These are phyloP conservation scores for Myotis findleyi DNA, from an alignment of 2,797 vertebrate genomes.

Conservation along the genomic window DNA sequence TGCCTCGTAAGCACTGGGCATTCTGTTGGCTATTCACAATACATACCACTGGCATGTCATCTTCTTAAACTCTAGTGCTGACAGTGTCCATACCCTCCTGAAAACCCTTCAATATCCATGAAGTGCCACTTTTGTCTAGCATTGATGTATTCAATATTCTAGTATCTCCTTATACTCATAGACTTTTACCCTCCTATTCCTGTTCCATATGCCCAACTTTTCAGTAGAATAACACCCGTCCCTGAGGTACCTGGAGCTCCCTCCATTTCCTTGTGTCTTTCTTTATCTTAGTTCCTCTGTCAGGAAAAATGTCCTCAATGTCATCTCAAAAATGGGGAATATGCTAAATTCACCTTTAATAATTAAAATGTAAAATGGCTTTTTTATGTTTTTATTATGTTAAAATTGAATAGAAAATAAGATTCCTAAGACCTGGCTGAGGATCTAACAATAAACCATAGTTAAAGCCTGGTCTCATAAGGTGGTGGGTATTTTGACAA, in stretches of 20 bases:
- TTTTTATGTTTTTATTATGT: constrained; percentile 30
- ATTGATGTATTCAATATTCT: background rate
- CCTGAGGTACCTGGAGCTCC: background rate
- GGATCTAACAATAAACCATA: constrained; percentile 51
- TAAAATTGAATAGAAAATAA: background rate
- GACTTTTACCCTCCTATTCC: background rate
- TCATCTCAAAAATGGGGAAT: constrained; percentile 16
- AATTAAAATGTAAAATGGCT: constrained; percentile 43
- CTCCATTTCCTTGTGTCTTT: background rate
- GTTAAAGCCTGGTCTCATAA: constrained; percentile 27
- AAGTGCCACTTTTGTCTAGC: background rate
- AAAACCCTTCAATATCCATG: background rate
- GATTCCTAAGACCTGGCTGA: background rate
- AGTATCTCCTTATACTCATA: background rate
- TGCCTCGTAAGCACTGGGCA: fast-evolving
- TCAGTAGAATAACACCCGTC: background rate
- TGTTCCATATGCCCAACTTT: background rate
- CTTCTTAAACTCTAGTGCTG: background rate
- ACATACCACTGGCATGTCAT: too few species aligned
- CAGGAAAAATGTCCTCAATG: background rate
- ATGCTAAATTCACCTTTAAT: constrained; percentile 24
- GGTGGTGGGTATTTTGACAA: background rate
- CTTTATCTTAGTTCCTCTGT: background rate
- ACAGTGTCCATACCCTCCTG: background rate
- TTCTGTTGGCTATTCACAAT: background rate